phyloP scores from a whole-genome alignment of 2,797 vertebrate genomes.

The Gymnothorax reevesii region DNA sequence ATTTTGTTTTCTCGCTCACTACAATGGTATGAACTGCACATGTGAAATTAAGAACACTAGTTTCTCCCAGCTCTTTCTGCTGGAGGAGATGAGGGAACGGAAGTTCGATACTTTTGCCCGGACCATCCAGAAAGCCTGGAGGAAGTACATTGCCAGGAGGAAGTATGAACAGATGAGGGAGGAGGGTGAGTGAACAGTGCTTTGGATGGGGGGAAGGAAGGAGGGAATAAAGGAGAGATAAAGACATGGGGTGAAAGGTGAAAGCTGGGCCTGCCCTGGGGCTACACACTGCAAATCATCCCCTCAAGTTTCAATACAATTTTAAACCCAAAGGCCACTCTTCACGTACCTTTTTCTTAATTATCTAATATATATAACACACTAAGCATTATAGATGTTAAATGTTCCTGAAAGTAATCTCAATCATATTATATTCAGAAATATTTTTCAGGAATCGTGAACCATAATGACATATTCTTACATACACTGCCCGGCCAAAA shows the following conservation, averaged over 20 bases:
- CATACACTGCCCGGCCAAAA: too few species aligned
- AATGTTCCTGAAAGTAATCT: too few species aligned
- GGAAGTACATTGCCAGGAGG: constrained; percentile 80
- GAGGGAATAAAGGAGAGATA: background rate
- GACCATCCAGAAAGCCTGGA: constrained; percentile 93
- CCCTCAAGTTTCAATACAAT: background rate
- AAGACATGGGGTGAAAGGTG: background rate
- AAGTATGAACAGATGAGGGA: constrained; percentile 97
- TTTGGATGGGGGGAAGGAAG: background rate
- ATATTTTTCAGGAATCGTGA: too few species aligned
- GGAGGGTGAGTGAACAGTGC: constrained; percentile 77
- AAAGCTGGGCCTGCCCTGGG: background rate
- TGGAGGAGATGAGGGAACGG: constrained; percentile 95
- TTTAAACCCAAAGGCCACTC: background rate
- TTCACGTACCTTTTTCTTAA: background rate
- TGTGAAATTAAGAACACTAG: background rate
- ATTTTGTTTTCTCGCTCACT: background rate
- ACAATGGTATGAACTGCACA: background rate
- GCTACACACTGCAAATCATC: background rate
- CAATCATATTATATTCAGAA: too few species aligned
- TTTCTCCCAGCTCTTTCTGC: constrained; percentile 84
- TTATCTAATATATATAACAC: too few species aligned
- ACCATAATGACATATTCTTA: too few species aligned
- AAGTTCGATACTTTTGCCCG: constrained; percentile 93
- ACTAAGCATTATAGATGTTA: too few species aligned